These are phyloP conservation scores for Salpingus planirostris DNA, from an alignment of 2,888 invertebrate species.

Conservation along the genomic window DNA sequence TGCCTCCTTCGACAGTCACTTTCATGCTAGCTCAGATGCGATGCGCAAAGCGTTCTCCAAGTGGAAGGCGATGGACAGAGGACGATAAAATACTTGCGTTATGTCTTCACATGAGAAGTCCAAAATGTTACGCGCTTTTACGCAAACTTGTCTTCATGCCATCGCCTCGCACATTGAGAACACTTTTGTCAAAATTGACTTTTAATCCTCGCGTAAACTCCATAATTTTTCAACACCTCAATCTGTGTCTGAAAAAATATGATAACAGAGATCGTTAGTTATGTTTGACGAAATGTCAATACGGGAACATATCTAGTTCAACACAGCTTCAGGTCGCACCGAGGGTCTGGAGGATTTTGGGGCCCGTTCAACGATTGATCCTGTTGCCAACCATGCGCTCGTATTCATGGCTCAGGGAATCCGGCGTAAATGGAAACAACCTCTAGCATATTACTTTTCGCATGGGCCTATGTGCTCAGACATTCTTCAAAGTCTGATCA, in stretches of 20 bases:
- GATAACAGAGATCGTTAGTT: not conserved
- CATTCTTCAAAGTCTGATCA: conserved; percentile 1
- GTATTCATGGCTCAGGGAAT: conserved; percentile 9
- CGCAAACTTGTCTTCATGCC: not conserved
- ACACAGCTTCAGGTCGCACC: not conserved
- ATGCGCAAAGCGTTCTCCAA: not conserved
- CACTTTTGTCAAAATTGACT: not conserved
- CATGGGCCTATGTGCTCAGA: conserved; percentile 3
- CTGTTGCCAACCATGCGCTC: conserved; percentile 7
- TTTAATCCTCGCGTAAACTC: not conserved
- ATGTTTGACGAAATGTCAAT: not conserved
- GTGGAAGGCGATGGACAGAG: not conserved
- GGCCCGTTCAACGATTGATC: not conserved
- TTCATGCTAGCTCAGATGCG: not conserved
- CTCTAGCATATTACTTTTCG: conserved; percentile 9
- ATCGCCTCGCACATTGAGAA: not conserved
- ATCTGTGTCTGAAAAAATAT: not conserved
- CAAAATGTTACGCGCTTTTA: not conserved
- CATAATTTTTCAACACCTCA: not conserved
- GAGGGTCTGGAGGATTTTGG: not conserved
- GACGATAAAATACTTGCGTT: not conserved
- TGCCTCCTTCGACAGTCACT: not conserved
- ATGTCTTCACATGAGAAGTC: not conserved
- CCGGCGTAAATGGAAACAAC: conserved; percentile 9
- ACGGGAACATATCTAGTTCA: not conserved